Conservation (phyloP, 2,888 invertebrate species). For the Oscheius sp. region DNA sequence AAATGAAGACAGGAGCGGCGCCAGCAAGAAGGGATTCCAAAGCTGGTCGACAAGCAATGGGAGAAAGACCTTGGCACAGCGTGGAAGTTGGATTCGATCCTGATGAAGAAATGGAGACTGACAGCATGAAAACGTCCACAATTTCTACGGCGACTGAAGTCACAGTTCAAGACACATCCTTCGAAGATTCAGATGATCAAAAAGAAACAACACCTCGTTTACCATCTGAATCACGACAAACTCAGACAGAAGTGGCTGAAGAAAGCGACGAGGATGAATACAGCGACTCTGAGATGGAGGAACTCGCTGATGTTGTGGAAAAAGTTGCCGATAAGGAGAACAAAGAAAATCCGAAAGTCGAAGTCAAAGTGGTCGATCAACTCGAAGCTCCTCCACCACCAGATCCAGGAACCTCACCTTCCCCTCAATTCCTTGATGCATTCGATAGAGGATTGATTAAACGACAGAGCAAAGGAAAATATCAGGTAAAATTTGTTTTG, state of each 20-base stretch:
- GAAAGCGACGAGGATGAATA: constrained; percentile 66
- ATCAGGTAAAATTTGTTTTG: constrained; percentile 53
- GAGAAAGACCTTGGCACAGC: constrained; percentile 55
- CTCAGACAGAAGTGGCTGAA: constrained; percentile 26
- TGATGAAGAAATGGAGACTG: constrained; percentile 52
- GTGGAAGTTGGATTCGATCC: constrained; percentile 67
- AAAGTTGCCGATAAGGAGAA: constrained; percentile 35
- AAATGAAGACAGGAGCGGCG: background rate
- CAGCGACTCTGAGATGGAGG: constrained; percentile 67
- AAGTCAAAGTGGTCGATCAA: constrained; percentile 8
- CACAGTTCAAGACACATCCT: constrained; percentile 54
- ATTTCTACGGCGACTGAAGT: constrained; percentile 53
- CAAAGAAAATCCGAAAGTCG: constrained; percentile 42
- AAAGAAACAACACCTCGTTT: constrained; percentile 13
- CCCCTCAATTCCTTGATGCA: constrained; percentile 59
- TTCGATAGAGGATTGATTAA: constrained; percentile 68
- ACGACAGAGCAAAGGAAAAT: constrained; percentile 68
- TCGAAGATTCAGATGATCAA: constrained; percentile 47
- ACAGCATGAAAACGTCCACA: constrained; percentile 45
- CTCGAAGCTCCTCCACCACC: constrained; percentile 48
- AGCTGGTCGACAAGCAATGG: constrained; percentile 28
- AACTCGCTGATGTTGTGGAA: constrained; percentile 67
- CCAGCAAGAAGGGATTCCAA: constrained; percentile 5
- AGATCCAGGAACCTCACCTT: constrained; percentile 40
- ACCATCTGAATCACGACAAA: constrained; percentile 12